phyloP scores from a whole-genome alignment of 2,797 vertebrate species.

The Chaetodon trifasciatus region DNA sequence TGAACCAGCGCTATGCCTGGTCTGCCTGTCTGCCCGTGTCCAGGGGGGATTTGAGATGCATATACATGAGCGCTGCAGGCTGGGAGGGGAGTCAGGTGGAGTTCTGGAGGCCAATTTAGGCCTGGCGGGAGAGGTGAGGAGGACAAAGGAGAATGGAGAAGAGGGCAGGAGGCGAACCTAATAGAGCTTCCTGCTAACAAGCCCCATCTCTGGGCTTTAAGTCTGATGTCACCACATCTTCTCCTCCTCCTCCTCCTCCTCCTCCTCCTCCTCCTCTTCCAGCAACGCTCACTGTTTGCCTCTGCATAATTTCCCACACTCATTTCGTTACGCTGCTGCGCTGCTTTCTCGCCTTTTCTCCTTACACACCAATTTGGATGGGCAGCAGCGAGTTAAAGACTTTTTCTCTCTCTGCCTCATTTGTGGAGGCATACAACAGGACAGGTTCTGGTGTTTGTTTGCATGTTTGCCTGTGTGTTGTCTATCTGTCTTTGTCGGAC shows the following conservation, averaged over 20 bases:
- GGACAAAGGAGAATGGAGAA: constrained; percentile 88
- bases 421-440: constrained; percentile 69
- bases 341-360: constrained; percentile 44
- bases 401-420: constrained; percentile 80
- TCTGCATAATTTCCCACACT: constrained; percentile 82
- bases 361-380: constrained; percentile 78
- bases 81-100: constrained; percentile 78
- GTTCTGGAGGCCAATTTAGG: constrained; percentile 95
- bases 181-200: constrained; percentile 94
- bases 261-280: constrained; percentile 32
- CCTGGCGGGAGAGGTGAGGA: constrained; percentile 86
- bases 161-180: constrained; percentile 87
- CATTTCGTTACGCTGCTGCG: constrained; percentile 59
- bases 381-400: constrained; percentile 80
- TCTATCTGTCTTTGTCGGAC: constrained; percentile 62
- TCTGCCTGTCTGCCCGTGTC: constrained; percentile 90
- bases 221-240: constrained; percentile 84
- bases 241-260: constrained; percentile 40
- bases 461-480: constrained; percentile 60
- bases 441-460: constrained; percentile 68
- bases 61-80: constrained; percentile 91
- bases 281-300: constrained; percentile 54
- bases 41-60: constrained; percentile 93
- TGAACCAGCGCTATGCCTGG: constrained; percentile 87
- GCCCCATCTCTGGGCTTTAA: constrained; percentile 89